Evolutionary conservation across 2,888 invertebrate genomes (phyloP), one percentile per base, ranked within the genome.

Genomic region (Eledone cirrhosa): DNA sequence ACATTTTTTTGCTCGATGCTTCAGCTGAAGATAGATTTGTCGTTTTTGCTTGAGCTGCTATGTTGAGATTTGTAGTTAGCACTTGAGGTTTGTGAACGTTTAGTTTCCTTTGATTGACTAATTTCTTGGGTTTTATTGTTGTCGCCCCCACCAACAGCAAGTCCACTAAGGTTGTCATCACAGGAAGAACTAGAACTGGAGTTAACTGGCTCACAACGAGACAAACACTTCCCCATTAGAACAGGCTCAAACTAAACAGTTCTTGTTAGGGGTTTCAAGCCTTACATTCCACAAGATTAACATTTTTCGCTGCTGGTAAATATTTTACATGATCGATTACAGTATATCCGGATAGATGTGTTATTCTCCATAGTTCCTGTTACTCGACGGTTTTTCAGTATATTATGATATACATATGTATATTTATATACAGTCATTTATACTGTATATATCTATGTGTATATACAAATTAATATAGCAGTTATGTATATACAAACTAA

Each of bases 171-270:
- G 41, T 82, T 80, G 29, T 81, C 82, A 78, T 80, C 81, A 80
- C 80, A 83, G 33, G 78, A 80, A 48, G 82, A 81, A 77, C 83
- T 79, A 81, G 85, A 82, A 78, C 82, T 80, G 72, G 83, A 84
- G 80, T 85, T 86, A 78, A 85, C 83, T 79, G 85, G 84, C 82
- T 88, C 87, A 87, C 88, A 88, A 82, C 88, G 88, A 81, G 88
- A 86, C 82, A 87, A 81, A 83, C 88, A 88, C 86, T 87, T 87
- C 85, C 88, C 88, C 88, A 88, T 88, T 86, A 83, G 85, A 84
- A 48, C 24, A 16, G 24, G 47, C 27, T 76, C 48, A 76, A 47
- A 76, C 48, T 48, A 76, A 76, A 76, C 24, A 41, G 41, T 41
- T 41, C 41, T 41, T 41, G 11, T 5, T 41, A 41, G 41, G 41